These are phyloP conservation scores for Grammomys dolichurus DNA, from an alignment of 2,113 vertebrate species.

Conservation along the genomic window DNA sequence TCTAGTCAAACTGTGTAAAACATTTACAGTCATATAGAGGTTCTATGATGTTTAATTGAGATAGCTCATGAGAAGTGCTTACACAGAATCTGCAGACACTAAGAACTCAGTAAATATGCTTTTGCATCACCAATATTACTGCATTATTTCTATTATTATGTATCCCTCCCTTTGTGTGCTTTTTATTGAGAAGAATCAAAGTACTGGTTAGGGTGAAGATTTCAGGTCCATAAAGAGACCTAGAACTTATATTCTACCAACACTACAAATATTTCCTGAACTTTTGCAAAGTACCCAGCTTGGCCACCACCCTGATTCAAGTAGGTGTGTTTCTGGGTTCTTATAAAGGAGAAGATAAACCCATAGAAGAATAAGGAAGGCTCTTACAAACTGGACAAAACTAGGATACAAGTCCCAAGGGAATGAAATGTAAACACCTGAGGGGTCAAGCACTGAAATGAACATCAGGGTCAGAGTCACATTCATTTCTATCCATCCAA, in stretches of 20 bases:
- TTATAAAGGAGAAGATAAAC: background rate
- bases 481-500: background rate
- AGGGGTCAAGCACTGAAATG: background rate
- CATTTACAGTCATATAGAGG: background rate
- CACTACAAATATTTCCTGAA: conserved; percentile 10
- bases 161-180: background rate
- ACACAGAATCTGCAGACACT: background rate
- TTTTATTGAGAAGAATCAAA: conserved; percentile 9
- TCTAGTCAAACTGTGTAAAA: background rate
- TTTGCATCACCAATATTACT: background rate
- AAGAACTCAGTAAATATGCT: background rate
- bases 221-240: background rate
- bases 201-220: background rate
- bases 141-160: background rate
- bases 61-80: background rate
- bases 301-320: background rate
- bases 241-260: background rate
- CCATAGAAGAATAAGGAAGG: background rate
- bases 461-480: background rate
- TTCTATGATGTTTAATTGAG: background rate
- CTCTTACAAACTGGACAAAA: background rate
- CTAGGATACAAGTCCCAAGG: background rate
- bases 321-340: background rate
- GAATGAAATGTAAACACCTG: background rate
- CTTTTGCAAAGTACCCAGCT: background rate